Evolutionary conservation across 2,888 invertebrate species (phyloP).

Genomic region (Cheilosia urbana): DNA sequence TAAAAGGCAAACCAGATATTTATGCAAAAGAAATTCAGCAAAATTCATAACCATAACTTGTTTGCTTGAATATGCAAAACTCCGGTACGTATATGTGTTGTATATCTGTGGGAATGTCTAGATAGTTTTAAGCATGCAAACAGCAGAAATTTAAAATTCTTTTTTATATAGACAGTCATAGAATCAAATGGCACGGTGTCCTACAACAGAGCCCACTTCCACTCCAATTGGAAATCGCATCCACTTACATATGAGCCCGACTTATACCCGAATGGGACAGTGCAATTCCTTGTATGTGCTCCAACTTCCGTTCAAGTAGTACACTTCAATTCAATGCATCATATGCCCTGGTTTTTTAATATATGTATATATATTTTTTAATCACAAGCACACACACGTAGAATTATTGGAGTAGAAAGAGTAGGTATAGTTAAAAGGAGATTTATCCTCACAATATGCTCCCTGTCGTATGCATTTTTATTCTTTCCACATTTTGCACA

Average conservation of each 20-base stretch:
- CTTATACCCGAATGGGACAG: background rate
- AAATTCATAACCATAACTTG: constrained; percentile 27
- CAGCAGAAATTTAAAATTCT: background rate
- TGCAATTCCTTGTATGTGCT: background rate
- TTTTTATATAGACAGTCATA: background rate
- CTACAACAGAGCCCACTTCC: too few relatives aligned
- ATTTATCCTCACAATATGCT: constrained; percentile 1
- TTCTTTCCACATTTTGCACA: constrained; percentile 50
- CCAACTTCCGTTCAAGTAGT: background rate
- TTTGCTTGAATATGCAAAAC: constrained; percentile 26
- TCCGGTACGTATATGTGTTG: too few relatives aligned
- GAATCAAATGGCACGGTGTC: too few relatives aligned
- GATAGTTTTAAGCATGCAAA: background rate
- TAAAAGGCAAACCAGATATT: background rate
- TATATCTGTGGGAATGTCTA: background rate
- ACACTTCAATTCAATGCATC: background rate
- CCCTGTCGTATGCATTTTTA: background rate
- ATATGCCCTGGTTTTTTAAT: background rate
- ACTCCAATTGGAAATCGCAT: background rate
- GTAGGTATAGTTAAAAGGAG: background rate
- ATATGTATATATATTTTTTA: background rate
- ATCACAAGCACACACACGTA: background rate
- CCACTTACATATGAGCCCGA: background rate
- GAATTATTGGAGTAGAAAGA: background rate
- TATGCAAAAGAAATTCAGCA: constrained; percentile 14